Evolutionary conservation across 1,140 invertebrate genomes (phyloP).

Genomic region (Acyrthosiphon pisum): DNA sequence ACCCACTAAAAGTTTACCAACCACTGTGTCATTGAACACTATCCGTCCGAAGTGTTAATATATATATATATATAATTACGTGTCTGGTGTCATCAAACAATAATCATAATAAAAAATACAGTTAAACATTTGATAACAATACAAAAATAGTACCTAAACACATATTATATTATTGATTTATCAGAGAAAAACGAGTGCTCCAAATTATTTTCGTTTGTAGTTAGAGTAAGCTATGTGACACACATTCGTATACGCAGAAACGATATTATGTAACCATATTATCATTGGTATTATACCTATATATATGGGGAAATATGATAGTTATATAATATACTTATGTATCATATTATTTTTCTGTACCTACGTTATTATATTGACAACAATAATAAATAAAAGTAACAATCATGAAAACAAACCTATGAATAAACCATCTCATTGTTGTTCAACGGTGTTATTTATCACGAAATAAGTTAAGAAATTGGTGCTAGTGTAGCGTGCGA

Average conservation of each 20-base stretch:
- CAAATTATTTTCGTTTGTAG: not conserved
- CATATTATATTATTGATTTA: not conserved
- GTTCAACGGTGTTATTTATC: not conserved
- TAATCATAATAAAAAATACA: conserved; percentile 10
- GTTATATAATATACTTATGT: not conserved
- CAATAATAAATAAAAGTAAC: not conserved
- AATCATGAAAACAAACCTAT: not conserved
- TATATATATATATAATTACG: not conserved
- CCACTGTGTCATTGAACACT: not conserved
- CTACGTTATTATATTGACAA: not conserved
- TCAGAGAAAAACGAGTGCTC: not conserved
- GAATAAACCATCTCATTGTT: not conserved
- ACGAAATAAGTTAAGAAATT: no score
- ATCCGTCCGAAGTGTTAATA: not conserved
- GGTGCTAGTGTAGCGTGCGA: no score
- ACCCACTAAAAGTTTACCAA: not conserved
- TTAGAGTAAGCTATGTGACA: not conserved
- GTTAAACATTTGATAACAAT: not conserved
- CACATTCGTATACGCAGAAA: not conserved
- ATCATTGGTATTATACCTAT: not conserved
- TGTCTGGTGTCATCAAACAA: not conserved
- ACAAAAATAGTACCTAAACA: not conserved
- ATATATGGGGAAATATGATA: not conserved
- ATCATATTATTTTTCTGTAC: not conserved
- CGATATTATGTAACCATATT: not conserved